These are phyloP conservation scores for Marmota flaviventris DNA, from an alignment of 2,113 vertebrate genomes.

Conservation along the genomic window DNA sequence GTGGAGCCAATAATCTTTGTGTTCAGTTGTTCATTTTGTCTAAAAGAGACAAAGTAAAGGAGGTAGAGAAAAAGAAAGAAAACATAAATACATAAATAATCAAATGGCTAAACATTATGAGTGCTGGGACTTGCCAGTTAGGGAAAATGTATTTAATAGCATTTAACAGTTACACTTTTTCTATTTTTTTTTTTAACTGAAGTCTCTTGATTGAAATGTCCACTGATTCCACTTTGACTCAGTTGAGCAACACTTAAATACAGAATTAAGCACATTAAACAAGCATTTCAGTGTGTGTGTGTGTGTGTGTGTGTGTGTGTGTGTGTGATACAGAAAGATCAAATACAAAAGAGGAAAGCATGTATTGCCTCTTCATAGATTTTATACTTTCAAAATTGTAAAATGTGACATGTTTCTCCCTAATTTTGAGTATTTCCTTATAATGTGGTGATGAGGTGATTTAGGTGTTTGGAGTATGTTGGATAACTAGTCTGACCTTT, in stretches of 20 bases:
- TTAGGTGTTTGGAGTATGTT: too few relatives aligned
- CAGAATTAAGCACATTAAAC: conserved; percentile 76
- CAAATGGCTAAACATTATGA: conserved; percentile 50
- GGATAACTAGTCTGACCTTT: too few relatives aligned
- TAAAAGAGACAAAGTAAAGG: not conserved
- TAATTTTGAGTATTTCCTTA: too few relatives aligned
- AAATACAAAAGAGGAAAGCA: too few relatives aligned
- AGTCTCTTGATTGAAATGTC: conserved; percentile 81
- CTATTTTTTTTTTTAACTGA: conserved; percentile 67
- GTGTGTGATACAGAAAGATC: too few relatives aligned
- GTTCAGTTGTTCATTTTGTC: not conserved
- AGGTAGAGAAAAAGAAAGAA: not conserved
- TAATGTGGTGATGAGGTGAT: too few relatives aligned
- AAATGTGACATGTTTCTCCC: too few relatives aligned
- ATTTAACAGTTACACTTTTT: conserved; percentile 83
- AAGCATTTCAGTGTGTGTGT: too few relatives aligned
- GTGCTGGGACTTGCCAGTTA: conserved; percentile 66
- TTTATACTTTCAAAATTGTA: too few relatives aligned
- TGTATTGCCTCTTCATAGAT: too few relatives aligned
- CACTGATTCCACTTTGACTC: conserved; percentile 79
- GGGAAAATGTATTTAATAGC: conserved; percentile 79
- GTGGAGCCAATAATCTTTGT: not conserved
- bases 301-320: too few relatives aligned
- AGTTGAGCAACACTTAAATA: conserved; percentile 12
- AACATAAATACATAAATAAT: not conserved